Evolutionary conservation across 2,888 invertebrate genomes (phyloP).

Genomic region (Alcis repandata): DNA sequence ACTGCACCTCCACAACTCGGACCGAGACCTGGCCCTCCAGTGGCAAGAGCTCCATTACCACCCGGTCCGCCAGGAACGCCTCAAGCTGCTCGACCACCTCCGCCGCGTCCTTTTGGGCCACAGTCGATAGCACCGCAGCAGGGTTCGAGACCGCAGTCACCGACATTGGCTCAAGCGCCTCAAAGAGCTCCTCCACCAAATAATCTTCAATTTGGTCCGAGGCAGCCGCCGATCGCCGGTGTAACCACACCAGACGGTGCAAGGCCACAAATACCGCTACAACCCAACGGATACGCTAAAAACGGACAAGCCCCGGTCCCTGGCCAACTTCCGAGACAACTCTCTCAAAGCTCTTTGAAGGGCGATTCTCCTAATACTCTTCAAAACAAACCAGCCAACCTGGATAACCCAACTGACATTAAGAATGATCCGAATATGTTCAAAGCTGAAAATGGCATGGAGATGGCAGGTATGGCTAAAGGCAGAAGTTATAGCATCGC

Average conservation of each 20-base stretch:
- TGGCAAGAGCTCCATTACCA: slow-evolving; percentile 66
- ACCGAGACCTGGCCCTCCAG: slow-evolving; percentile 69
- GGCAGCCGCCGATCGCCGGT: slow-evolving; percentile 71
- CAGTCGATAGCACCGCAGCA: slow-evolving; percentile 73
- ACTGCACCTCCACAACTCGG: slow-evolving; percentile 68
- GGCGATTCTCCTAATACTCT: slow-evolving; percentile 68
- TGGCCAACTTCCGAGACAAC: slow-evolving; percentile 73
- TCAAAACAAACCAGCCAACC: slow-evolving; percentile 78
- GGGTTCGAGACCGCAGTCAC: slow-evolving; percentile 71
- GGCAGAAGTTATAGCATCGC: slow-evolving; percentile 85
- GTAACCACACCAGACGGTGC: slow-evolving; percentile 73
- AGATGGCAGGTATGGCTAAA: slow-evolving; percentile 78
- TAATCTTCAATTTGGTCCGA: slow-evolving; percentile 81
- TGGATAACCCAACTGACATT: slow-evolving; percentile 74
- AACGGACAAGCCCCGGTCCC: slow-evolving; percentile 58
- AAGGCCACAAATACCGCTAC: slow-evolving; percentile 61
- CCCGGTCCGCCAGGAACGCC: slow-evolving; percentile 65
- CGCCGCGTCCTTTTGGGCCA: slow-evolving; percentile 71
- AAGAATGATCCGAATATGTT: slow-evolving; percentile 68
- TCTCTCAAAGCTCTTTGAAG: slow-evolving; percentile 76
- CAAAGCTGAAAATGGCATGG: slow-evolving; percentile 74
- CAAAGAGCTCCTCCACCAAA: slow-evolving; percentile 81
- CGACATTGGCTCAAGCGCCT: slow-evolving; percentile 63
- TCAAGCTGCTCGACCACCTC: slow-evolving; percentile 67
- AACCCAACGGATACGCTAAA: slow-evolving; percentile 68